Conservation (phyloP, 2,797 vertebrate species). For the Halcyon badia region DNA sequence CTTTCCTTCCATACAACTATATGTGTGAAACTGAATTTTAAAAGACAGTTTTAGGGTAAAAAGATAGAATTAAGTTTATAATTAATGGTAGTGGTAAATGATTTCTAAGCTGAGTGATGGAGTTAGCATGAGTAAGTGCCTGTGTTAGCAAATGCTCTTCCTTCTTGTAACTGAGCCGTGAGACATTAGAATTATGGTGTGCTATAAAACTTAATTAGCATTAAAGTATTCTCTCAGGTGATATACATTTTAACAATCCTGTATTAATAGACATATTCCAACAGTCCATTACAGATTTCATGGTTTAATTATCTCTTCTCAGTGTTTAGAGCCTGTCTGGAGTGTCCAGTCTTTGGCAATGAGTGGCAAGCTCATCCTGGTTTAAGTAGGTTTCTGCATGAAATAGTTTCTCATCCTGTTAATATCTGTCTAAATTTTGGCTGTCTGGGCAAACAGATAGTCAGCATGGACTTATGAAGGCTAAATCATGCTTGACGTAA, state of each 20-base stretch:
- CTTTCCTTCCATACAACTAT: background rate
- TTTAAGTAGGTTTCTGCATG: conserved; percentile 36
- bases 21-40: background rate
- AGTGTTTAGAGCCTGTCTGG: background rate
- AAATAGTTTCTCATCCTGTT: background rate
- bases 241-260: conserved; percentile 30
- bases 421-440: conserved; percentile 35
- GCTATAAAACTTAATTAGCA: conserved; percentile 53
- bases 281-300: conserved; percentile 31
- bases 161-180: conserved; percentile 28
- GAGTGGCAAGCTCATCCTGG: background rate
- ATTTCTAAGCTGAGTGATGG: background rate
- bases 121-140: background rate
- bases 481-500: conserved; percentile 5
- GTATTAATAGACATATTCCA: conserved; percentile 43
- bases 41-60: background rate
- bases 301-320: conserved; percentile 18
- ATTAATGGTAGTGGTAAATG: background rate
- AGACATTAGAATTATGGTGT: conserved; percentile 45
- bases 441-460: conserved; percentile 17
- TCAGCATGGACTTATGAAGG: background rate
- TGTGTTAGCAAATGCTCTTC: conserved; percentile 12
- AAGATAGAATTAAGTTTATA: background rate
- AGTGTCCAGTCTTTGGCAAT: conserved; percentile 4
- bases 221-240: conserved; percentile 60